Percentiles rank a stretch among this genome's conserved stretches.
phyloP scores from a whole-genome alignment of 2,888 invertebrate species.

The Subacronicta megacephala region DNA sequence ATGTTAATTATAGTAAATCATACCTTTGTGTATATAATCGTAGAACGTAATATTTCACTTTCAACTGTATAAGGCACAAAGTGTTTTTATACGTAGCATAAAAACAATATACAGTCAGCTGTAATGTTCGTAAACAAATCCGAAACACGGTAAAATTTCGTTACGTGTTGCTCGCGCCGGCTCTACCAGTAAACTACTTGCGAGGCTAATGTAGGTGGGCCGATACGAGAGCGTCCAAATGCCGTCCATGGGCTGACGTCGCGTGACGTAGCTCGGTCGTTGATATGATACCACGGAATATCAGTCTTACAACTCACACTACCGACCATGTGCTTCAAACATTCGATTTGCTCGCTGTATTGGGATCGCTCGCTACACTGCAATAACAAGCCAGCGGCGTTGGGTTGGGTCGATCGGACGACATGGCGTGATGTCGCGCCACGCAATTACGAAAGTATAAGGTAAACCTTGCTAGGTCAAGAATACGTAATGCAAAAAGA shows the following conservation, averaged over 20 bases:
- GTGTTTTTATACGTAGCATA: constrained; percentile 51
- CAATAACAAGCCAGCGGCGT: constrained; percentile 25
- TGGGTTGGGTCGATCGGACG: constrained; percentile 73
- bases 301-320: constrained; percentile 56
- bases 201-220: constrained; percentile 58
- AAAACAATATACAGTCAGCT: constrained; percentile 59
- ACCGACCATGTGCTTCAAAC: constrained; percentile 58
- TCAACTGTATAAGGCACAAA: constrained; percentile 60
- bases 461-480: constrained; percentile 44
- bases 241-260: constrained; percentile 67
- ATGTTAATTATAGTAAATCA: constrained; percentile 13
- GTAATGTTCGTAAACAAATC: constrained; percentile 61
- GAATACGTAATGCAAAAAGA: constrained; percentile 45
- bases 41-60: constrained; percentile 47
- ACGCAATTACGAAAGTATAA: constrained; percentile 80
- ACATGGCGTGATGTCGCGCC: constrained; percentile 84
- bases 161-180: constrained; percentile 71
- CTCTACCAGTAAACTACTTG: constrained; percentile 74
- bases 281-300: constrained; percentile 55
- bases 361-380: constrained; percentile 21
- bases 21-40: constrained; percentile 58
- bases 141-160: constrained; percentile 64
- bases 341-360: constrained; percentile 35
- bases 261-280: constrained; percentile 70
- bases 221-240: constrained; percentile 58